Conservation (phyloP, 2,797 vertebrate genomes). For the Perodicticus potto region DNA sequence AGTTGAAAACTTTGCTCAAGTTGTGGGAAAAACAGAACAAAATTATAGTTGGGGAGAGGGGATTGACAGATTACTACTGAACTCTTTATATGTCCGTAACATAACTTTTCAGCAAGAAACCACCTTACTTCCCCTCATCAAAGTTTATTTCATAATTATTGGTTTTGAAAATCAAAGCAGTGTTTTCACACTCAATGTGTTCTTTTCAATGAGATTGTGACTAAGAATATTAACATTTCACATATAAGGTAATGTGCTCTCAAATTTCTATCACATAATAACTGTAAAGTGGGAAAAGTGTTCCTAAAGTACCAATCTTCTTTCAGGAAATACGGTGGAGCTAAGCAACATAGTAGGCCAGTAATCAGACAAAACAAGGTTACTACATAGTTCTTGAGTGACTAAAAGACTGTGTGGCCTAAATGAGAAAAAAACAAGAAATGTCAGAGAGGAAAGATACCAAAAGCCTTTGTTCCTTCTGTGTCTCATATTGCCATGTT, state of each 20-base stretch:
- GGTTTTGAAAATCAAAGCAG: background rate
- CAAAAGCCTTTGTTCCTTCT: background rate
- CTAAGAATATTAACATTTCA: constrained; percentile 17
- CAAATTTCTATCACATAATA: background rate
- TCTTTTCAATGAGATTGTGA: background rate
- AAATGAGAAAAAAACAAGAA: background rate
- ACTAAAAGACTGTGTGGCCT: background rate
- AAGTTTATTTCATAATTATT: background rate
- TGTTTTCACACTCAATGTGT: background rate
- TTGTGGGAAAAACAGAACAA: background rate
- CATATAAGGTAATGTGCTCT: background rate
- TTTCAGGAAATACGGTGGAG: background rate
- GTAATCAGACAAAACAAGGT: background rate
- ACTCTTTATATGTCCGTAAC: background rate
- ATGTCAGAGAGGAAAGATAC: background rate
- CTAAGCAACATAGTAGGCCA: background rate
- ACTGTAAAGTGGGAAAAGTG: background rate
- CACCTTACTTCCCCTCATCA: background rate
- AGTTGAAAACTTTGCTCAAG: background rate
- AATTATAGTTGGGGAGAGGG: background rate
- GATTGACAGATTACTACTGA: background rate
- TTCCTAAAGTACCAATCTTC: background rate
- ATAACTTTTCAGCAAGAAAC: background rate
- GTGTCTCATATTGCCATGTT: background rate
- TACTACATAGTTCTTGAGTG: background rate